Conservation (phyloP, 2,797 vertebrate genomes). For the Danio choprae region DNA sequence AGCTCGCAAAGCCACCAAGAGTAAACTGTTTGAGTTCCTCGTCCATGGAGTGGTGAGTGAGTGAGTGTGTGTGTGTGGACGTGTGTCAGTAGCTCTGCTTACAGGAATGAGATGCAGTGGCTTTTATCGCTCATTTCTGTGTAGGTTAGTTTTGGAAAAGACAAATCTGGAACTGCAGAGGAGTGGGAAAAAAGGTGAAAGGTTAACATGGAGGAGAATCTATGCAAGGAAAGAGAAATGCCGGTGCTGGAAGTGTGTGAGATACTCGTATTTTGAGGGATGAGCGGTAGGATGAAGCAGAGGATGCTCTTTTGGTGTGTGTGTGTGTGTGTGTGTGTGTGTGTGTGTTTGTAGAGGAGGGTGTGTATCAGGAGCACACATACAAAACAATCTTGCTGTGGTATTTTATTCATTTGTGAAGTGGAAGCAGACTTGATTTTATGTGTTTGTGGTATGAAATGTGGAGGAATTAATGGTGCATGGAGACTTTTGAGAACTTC, state of each 20-base stretch:
- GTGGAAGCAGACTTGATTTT: conserved; percentile 9
- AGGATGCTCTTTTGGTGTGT: conserved; percentile 35
- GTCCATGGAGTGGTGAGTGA: conserved; percentile 79
- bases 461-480: background rate
- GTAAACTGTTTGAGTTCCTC: conserved; percentile 95
- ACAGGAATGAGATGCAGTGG: background rate
- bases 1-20: conserved; percentile 90
- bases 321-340: conserved; percentile 3
- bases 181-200: conserved; percentile 9
- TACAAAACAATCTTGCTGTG: conserved; percentile 7
- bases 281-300: background rate
- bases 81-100: conserved; percentile 29
- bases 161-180: background rate
- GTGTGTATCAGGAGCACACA: conserved; percentile 31
- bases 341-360: background rate
- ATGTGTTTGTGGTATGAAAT: background rate
- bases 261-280: conserved; percentile 9
- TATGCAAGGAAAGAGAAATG: background rate
- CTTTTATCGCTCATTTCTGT: background rate
- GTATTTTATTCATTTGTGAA: background rate
- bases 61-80: conserved; percentile 39
- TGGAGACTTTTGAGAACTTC: conserved; percentile 22
- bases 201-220: conserved; percentile 5
- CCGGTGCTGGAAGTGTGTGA: conserved; percentile 34
- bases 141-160: conserved; percentile 3